A percentile compares a stretch with the other conserved stretches of the same genome.
These are phyloP conservation scores for Lapara coniferarum DNA, from an alignment of 2,888 invertebrate genomes.

Conservation along the genomic window DNA sequence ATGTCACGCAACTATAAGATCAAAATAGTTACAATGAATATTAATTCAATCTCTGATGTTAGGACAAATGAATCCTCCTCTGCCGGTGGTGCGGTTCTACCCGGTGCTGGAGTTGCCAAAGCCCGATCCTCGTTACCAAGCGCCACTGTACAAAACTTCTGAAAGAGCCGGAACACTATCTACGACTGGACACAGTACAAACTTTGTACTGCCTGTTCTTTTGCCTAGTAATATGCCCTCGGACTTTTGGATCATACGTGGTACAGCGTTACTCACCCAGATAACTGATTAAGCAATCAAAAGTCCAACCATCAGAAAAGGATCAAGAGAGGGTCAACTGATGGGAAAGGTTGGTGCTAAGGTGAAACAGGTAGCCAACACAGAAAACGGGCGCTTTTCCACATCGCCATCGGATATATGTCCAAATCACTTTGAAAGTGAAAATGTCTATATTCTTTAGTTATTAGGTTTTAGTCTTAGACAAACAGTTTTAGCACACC, in stretches of 20 bases:
- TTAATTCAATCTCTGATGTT: slow-evolving; percentile 34
- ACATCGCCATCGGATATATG: no score
- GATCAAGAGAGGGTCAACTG: no score
- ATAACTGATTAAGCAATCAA: slow-evolving; percentile 85
- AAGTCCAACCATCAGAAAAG: not conserved
- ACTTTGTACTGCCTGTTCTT: slow-evolving; percentile 92
- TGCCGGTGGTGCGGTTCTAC: slow-evolving; percentile 86
- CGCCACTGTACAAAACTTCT: slow-evolving; percentile 95
- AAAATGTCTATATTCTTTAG: no score
- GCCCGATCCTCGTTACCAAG: slow-evolving; percentile 86
- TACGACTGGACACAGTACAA: slow-evolving; percentile 96
- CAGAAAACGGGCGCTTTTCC: no score
- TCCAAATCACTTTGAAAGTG: no score
- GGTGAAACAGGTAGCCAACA: no score
- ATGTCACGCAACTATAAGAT: no score
- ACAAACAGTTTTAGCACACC: no score
- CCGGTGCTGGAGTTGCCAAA: slow-evolving; percentile 86
- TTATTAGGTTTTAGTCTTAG: no score
- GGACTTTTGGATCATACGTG: slow-evolving; percentile 94
- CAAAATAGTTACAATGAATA: no score
- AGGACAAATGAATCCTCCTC: slow-evolving; percentile 90
- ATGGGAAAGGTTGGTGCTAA: no score
- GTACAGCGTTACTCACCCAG: slow-evolving; percentile 93
- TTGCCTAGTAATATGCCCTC: slow-evolving; percentile 86
- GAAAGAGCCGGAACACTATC: slow-evolving; percentile 93